These are phyloP conservation scores for Sebastes steindachneri DNA, from an alignment of 2,797 vertebrate genomes.

Conservation along the genomic window DNA sequence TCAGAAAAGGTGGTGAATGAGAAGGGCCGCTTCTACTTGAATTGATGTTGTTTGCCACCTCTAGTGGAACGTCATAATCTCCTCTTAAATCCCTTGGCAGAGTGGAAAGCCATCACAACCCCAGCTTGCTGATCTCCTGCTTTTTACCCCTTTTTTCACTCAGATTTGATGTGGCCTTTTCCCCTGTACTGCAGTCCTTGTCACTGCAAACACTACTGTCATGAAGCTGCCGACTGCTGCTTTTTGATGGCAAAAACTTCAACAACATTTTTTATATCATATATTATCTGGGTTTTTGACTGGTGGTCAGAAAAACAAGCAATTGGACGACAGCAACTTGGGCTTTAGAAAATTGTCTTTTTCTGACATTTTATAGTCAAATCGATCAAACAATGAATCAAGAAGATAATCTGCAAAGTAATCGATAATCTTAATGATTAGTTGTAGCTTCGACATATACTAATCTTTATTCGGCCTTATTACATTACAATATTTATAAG, in stretches of 20 bases:
- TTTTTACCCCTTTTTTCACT: neutral
- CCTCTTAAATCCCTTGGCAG: conserved; percentile 22
- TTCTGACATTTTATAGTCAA: neutral
- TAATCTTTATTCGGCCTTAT: too few relatives aligned
- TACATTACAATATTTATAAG: neutral
- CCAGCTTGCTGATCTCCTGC: neutral
- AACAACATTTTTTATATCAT: neutral
- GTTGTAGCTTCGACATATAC: too few relatives aligned
- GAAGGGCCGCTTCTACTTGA: neutral
- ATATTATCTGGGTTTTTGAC: neutral
- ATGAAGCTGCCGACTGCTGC: neutral
- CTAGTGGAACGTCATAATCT: conserved; percentile 19
- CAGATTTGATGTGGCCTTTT: conserved; percentile 11
- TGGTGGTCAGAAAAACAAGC: neutral
- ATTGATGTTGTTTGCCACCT: conserved; percentile 19
- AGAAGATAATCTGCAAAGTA: neutral
- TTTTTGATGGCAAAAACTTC: neutral
- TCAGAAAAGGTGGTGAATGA: conserved; percentile 3
- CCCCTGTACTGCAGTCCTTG: neutral
- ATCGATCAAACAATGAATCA: neutral
- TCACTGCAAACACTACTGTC: neutral
- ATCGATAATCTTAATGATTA: neutral
- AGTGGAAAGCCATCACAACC: conserved; percentile 19
- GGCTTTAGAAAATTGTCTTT: neutral
- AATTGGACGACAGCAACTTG: neutral